These are phyloP conservation scores for Argopecten irradians DNA, from an alignment of 1,140 invertebrate genomes.

Conservation along the genomic window DNA sequence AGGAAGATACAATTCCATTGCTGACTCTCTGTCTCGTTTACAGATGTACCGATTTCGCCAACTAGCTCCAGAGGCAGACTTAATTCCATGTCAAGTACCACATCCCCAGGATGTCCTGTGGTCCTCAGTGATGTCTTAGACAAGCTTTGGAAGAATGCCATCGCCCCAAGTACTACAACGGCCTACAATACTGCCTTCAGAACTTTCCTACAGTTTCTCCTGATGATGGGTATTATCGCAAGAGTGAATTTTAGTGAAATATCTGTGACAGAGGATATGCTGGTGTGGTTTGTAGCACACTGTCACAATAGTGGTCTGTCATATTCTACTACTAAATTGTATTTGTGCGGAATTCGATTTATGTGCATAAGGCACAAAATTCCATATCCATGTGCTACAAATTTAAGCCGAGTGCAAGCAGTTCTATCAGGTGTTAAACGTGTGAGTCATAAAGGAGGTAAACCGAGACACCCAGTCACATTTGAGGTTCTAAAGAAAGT, in stretches of 20 bases:
- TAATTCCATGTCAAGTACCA: not conserved
- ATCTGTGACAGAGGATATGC: not conserved
- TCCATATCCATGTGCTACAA: too few relatives aligned
- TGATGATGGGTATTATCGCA: not conserved
- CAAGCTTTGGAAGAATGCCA: not conserved
- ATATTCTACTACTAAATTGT: constrained; percentile 35
- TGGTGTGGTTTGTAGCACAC: constrained; percentile 26
- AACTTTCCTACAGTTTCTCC: not conserved
- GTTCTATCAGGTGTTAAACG: constrained; percentile 7
- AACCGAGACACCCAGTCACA: not conserved
- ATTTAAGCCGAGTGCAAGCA: not conserved
- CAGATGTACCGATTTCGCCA: constrained; percentile 24
- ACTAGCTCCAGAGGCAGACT: constrained; percentile 27
- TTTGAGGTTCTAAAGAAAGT: not conserved
- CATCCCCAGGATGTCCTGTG: not conserved
- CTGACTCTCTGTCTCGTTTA: too few relatives aligned
- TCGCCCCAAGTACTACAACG: not conserved
- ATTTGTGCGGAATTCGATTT: constrained; percentile 32
- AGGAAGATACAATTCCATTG: constrained; percentile 32
- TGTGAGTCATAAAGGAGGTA: not conserved
- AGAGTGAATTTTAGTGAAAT: too few relatives aligned
- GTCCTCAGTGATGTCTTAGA: not conserved
- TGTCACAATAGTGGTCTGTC: not conserved
- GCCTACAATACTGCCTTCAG: not conserved
- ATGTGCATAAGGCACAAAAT: not conserved